Evolutionary conservation across 2,797 vertebrate genomes (phyloP), one percentile per base, ranked within the genome.

Genomic region (Etheostoma perlongum): DNA sequence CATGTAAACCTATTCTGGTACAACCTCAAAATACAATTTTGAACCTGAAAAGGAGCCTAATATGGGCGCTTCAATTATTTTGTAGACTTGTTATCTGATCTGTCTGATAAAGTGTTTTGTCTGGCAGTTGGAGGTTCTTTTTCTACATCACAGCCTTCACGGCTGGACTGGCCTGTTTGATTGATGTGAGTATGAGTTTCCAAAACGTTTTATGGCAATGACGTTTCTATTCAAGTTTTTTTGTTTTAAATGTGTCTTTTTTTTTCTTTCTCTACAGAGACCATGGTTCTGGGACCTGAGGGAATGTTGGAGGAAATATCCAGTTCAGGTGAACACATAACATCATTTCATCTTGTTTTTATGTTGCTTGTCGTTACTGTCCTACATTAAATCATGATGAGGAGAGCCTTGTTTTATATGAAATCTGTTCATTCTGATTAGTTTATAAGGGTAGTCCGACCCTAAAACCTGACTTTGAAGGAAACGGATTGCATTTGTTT

Each of bases 201-300:
- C n/a, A 23, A 21, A 0, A 1, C 4, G 8, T 25, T 51, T 60
- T 55, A 63, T 6, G 47, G 5, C 13, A 74, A 30, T 54, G 54
- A 10, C 4, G 0, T 49, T 19, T 7, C 19, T 30, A 2, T 54
- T 6, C 0, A 59, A 14, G 16, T 25, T 18, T 25, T n/a, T 40
- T 30, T 11, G 44, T 8, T 66, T 44, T 44, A 42, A 27, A 53
- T 27, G 15, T 13, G 7, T 59, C 13, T 27, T 12, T 6, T 40
- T 60, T 60, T 67, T 11, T 80, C 33, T 30, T 40, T 44, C 18
- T 71, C 59, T 10, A 6, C 90, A 99, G 98, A 96, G 93, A 48
- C 92, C 98, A 0, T 99, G 98, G 98, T 92, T 99, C 79, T 98
- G 97, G 97, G 95, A 96, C 63, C 94, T 91, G 0, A 92, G 78